A percentile compares a stretch with the other conserved stretches of the same genome.
Evolutionary conservation across 1,140 invertebrate species (phyloP).

Genomic region (Pseudoatta argentina): DNA sequence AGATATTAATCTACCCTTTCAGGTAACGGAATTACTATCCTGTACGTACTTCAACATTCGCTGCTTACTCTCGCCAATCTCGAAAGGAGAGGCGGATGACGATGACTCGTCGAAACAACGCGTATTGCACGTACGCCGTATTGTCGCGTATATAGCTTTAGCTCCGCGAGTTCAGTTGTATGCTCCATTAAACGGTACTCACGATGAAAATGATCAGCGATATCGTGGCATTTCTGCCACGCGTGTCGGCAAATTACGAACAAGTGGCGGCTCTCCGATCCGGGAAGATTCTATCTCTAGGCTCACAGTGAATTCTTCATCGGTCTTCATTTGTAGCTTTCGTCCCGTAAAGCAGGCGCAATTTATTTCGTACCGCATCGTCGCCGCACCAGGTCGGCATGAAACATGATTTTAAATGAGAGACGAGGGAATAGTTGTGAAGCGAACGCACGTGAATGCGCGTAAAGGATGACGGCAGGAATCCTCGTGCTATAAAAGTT

Average conservation of each 20-base stretch:
- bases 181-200: slow-evolving; percentile 26
- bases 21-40: slow-evolving; percentile 24
- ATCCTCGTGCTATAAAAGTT: slow-evolving; percentile 57
- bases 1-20: slow-evolving; percentile 45
- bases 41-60: slow-evolving; percentile 19
- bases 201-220: slow-evolving; percentile 13
- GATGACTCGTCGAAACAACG: slow-evolving; percentile 34
- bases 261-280: slow-evolving; percentile 24
- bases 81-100: slow-evolving; percentile 14
- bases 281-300: slow-evolving; percentile 4
- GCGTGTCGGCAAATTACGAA: slow-evolving; percentile 11
- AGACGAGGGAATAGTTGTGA: not conserved
- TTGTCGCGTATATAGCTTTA: not conserved
- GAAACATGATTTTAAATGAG: slow-evolving; percentile 16
- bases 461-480: slow-evolving; percentile 36
- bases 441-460: slow-evolving; percentile 3
- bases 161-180: not conserved
- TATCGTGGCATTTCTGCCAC: not conserved
- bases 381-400: slow-evolving; percentile 16
- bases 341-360: slow-evolving; percentile 16
- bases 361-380: slow-evolving; percentile 9
- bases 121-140: not conserved
- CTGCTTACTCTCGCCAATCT: slow-evolving; percentile 2
- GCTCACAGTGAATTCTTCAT: slow-evolving; percentile 7
- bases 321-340: slow-evolving; percentile 23